Percentiles rank a stretch among this genome's conserved stretches.
Evolutionary conservation across 2,888 invertebrate genomes (phyloP).

Genomic region (Elegia similella): DNA sequence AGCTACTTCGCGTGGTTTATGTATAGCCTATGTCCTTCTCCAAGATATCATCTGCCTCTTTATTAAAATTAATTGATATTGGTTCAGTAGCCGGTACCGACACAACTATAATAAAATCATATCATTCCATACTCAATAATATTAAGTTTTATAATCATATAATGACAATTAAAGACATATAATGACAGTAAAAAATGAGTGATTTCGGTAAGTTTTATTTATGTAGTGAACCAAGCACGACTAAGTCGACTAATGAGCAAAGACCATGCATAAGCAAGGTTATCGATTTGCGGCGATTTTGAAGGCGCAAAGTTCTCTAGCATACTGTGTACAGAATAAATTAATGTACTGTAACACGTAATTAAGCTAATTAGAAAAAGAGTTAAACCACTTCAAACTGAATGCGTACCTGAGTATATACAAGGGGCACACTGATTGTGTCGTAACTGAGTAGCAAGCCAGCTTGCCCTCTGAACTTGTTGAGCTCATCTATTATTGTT

Average conservation of each 20-base stretch:
- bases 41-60: no score
- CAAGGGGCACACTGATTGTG: constrained; percentile 89
- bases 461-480: constrained; percentile 91
- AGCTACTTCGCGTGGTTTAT: no score
- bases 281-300: neutral
- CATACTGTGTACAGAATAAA: neutral
- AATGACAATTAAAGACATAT: no score
- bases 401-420: constrained; percentile 87
- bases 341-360: neutral
- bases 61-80: no score
- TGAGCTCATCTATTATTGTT: constrained; percentile 93
- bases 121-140: no score
- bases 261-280: neutral
- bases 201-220: neutral
- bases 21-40: no score
- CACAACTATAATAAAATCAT: no score
- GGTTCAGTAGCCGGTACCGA: no score
- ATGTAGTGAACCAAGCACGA: neutral
- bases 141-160: no score
- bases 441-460: constrained; percentile 89
- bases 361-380: neutral
- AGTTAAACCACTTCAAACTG: neutral
- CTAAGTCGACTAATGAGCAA: neutral
- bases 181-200: neutral
- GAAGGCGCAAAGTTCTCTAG: neutral